Conservation (phyloP, 2,113 vertebrate species). For the Petaurus breviceps region DNA sequence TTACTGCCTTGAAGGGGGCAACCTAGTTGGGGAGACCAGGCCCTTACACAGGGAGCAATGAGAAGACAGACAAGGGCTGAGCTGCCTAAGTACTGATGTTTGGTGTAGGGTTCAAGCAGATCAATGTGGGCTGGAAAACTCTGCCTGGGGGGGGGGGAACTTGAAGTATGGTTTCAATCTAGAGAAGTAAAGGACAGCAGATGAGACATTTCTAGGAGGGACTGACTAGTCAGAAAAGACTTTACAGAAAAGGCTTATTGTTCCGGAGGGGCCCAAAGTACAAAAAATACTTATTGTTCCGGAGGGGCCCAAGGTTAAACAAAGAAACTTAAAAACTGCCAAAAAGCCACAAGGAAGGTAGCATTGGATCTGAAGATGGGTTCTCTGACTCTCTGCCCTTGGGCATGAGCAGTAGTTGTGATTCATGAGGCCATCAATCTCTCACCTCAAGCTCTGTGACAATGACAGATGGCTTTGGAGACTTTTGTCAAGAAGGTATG, state of each 20-base stretch:
- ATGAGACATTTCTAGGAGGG: neutral
- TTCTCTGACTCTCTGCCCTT: neutral
- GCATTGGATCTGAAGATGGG: neutral
- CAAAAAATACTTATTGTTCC: neutral
- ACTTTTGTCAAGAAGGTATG: neutral
- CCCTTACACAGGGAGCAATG: neutral
- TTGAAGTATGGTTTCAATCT: neutral
- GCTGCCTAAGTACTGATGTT: neutral
- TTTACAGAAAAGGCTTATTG: neutral
- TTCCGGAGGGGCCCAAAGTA: neutral
- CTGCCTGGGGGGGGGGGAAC: neutral
- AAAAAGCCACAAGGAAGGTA: neutral
- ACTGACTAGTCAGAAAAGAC: neutral
- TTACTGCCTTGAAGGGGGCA: neutral
- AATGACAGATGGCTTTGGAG: neutral
- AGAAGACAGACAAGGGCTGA: neutral
- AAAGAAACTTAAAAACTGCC: neutral
- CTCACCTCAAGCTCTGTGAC: neutral
- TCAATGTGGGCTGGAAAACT: neutral
- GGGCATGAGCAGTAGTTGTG: neutral
- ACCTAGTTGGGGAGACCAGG: no score
- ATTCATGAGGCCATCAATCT: neutral
- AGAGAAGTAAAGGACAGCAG: neutral
- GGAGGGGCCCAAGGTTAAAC: neutral
- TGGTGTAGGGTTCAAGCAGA: neutral